Base-by-base conservation (phyloP, 2,888 invertebrate species). In the Eupithecia insigniata region DNA sequence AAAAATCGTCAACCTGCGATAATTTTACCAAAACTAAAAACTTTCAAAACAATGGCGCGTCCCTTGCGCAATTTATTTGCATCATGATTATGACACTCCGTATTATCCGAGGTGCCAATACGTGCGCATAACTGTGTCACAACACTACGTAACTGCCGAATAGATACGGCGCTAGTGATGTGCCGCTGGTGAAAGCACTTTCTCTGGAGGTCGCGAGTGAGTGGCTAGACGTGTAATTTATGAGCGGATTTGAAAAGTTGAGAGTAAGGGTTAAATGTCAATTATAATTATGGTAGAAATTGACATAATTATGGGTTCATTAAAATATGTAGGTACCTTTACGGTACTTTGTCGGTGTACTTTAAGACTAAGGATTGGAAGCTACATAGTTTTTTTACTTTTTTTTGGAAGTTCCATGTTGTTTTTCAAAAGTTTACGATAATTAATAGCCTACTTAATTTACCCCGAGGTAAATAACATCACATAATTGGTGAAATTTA, bases 41-140 rank as follows among this genome's bases (percentile, higher is more conserved):
- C 34, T 64, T 64, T 64, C 36, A 22, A 64, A 64, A 64, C 64
- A 64, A 64, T 64, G 39, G 64, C 36, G 22, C 14, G n/a, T 34
- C 34, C 26, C 62, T 69, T 69, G 69, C 69, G 46, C 70, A 66
- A 66, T 22, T 36, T 65, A 43, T 60, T 66, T 58, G 62, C 51
- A 67, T 70, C 46, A 60, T 18, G 67, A 67, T 69, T 55, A 73
- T 61, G 71, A 14, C 67, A 70, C 22, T 30, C 66, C 55, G 66
- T 34, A 62, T 64, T 66, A 67, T 72, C 43, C 72, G 61, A 66
- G 22, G 34, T 62, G 60, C 69, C 66, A 69, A 67, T 67, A 83
- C 81, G 71, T 79, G 82, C 77, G 78, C 78, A 78, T 80, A 78
- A 79, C 75, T 76, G 74, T 82, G 82, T 80, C 81, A 81, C 82